Conservation (phyloP, 2,888 invertebrate species). For the Orthosia gracilis region DNA sequence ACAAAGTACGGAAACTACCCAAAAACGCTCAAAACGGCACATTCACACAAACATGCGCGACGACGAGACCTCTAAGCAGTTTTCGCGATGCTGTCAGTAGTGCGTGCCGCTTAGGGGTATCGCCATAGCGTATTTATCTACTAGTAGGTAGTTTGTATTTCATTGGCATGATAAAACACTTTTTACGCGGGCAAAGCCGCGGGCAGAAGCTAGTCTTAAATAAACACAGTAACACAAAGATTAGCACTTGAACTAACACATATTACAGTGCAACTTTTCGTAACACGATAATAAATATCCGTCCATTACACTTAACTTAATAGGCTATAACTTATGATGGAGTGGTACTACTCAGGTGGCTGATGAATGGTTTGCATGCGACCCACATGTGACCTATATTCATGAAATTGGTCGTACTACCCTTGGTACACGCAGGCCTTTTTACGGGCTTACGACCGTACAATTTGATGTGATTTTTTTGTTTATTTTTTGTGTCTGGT, state of each 20-base stretch:
- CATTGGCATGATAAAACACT: too few relatives aligned
- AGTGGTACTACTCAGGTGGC: constrained; percentile 16
- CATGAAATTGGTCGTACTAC: constrained; percentile 1
- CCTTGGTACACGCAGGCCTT: background rate
- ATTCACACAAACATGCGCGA: too few relatives aligned
- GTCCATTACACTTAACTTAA: constrained; percentile 16
- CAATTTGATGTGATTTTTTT: background rate
- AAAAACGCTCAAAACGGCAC: too few relatives aligned
- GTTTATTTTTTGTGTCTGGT: background rate
- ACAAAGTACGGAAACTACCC: too few relatives aligned
- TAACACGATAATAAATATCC: constrained; percentile 7
- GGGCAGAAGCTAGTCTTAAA: too few relatives aligned
- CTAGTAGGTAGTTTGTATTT: too few relatives aligned
- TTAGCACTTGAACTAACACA: background rate
- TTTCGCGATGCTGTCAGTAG: too few relatives aligned
- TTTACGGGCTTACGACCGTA: background rate
- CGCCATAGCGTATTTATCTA: too few relatives aligned
- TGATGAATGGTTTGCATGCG: constrained; percentile 47
- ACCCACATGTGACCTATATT: constrained; percentile 44
- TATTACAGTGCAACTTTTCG: background rate
- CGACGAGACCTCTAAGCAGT: too few relatives aligned
- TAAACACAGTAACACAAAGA: background rate
- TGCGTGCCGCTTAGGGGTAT: too few relatives aligned
- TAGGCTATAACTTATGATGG: constrained; percentile 42
- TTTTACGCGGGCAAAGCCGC: too few relatives aligned